A percentile compares a stretch with the other conserved stretches of the same genome.
phyloP scores from a whole-genome alignment of 1,140 invertebrate species.

The Leucophenga varia region DNA sequence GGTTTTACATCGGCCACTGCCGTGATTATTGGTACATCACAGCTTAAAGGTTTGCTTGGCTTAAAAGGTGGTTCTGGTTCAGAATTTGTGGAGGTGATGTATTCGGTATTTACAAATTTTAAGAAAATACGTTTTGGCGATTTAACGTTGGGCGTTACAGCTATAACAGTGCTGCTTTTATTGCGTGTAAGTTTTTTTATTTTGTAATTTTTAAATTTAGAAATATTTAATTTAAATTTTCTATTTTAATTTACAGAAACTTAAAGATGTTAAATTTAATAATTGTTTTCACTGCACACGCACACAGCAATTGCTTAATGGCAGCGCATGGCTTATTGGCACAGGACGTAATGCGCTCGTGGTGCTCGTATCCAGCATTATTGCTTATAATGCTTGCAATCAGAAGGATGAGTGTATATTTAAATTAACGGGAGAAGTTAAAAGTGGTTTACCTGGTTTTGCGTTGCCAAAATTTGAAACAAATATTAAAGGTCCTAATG shows the following conservation, averaged over 20 bases:
- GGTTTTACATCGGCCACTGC: slow-evolving; percentile 93
- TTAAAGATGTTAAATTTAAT: slow-evolving; percentile 64
- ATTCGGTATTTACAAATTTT: slow-evolving; percentile 63
- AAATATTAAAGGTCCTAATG: slow-evolving; percentile 59
- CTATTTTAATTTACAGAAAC: slow-evolving; percentile 60
- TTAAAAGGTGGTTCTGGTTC: slow-evolving; percentile 64
- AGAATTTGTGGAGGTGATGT: slow-evolving; percentile 65
- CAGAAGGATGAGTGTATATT: slow-evolving; percentile 60
- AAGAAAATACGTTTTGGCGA: slow-evolving; percentile 62
- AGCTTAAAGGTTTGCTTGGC: slow-evolving; percentile 82
- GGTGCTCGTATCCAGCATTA: slow-evolving; percentile 65
- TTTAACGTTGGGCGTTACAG: slow-evolving; percentile 64
- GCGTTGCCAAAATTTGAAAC: slow-evolving; percentile 65
- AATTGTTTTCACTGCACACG: slow-evolving; percentile 20
- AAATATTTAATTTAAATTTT: slow-evolving; percentile 2
- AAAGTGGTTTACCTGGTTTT: slow-evolving; percentile 64
- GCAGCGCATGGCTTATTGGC: slow-evolving; percentile 70
- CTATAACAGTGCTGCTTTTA: slow-evolving; percentile 66
- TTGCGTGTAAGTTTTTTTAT: slow-evolving; percentile 62
- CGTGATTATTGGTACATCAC: slow-evolving; percentile 85
- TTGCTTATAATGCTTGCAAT: slow-evolving; percentile 61
- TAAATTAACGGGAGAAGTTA: slow-evolving; percentile 67
- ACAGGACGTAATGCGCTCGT: slow-evolving; percentile 77
- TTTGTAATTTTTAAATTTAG: neutral
- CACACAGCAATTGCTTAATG: slow-evolving; percentile 55